Base-by-base conservation (phyloP, 2,113 vertebrate genomes). In the Tachycineta bicolor region DNA sequence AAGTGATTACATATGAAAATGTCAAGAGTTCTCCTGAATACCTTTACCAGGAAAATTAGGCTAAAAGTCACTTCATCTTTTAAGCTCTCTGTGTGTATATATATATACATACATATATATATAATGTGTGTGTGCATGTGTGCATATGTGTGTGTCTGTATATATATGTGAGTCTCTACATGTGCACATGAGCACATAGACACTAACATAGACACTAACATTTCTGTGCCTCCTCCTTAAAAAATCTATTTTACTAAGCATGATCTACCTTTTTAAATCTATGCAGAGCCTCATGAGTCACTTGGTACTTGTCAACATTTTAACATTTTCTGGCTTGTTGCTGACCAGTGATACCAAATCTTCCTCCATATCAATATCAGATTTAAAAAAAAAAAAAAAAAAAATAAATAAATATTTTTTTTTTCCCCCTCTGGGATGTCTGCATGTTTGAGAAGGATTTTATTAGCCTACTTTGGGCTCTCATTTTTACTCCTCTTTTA, bases 151-250 rank as follows among this genome's bases (percentile, higher is more conserved):
- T n/a, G 25, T 46, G 5, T 58, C 1, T 13, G 7, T 49, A 1
- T 29, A 6, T 29, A 16, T 29, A 14, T 62, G 2, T 33, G 11
- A 4, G 14, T 41, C 34, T 41, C 6, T 43, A 14, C 25, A 37
- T 5, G 8, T 23, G 6, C 14, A 59, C 20, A 55, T 0, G 0
- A 23, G 14, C 1, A 0, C 24, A 5, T 34, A 59, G 25, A 44
- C 37, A 59, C 34, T 55, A 14, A 0, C 24, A 5, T 34, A 59
- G 25, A 44, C 37, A 59, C 34, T 55, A 14, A 39, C 7, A 39
- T 5, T 67, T 71, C 64, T 17, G 5, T 49, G 55, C 59, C 64
- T 88, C 75, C 58, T 78, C 47, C 50, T 59, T 70, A 39, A 1
- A 3, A 88, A 95, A 75, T 44, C 39, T 53, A 71, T 80, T 86